Base-by-base conservation (phyloP, 2,797 vertebrate species). In the Caiman crocodilus region DNA sequence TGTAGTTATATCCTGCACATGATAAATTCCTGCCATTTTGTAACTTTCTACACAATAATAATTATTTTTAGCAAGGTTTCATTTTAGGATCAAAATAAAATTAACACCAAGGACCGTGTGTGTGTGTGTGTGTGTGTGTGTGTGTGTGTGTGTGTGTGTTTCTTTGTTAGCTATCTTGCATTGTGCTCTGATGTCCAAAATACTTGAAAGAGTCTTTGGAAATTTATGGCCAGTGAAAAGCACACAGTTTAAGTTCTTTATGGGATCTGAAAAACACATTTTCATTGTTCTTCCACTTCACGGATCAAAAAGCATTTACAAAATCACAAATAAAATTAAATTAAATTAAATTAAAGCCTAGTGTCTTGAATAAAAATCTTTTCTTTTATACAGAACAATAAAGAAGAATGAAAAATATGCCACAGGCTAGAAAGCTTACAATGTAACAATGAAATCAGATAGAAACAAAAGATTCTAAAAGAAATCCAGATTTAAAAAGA, bases 291-390 rank as follows among this genome's bases (percentile, higher is more conserved):
- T 97, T 97, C 95, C 87, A 94, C 92, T 98, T 98, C 97, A 98
- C 60, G 96, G 98, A 97, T 98, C 98, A 98, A 93, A 92, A 97
- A 95, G 88, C 96, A 94, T 94, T 97, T 97, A 98, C 97, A 98
- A 98, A 98, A 94, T 93, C 89, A 95, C 87, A 97, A 94, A 96
- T 79, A 96, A 97, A 95, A 96, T 56, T 25, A 17, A 56, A 35
- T 10, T 5, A 87, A 87, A 84, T 30, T 89, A 89, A 96, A 97
- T 97, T 97, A 90, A 95, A 89, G 95, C 97, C 96, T 96, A 97
- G 96, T 97, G 96, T 98, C 98, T 97, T 98, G 96, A 98, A 96
- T 97, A 86, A 97, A 96, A 95, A 94, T 95, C 96, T 96, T 94
- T 98, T 97, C 93, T 98, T 98, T 92, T 80, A 79, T 63, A 82